phyloP scores from a whole-genome alignment of 30 jellyfish, hydroid and myxozoan genomes.

The Catostylus mosaicus region DNA sequence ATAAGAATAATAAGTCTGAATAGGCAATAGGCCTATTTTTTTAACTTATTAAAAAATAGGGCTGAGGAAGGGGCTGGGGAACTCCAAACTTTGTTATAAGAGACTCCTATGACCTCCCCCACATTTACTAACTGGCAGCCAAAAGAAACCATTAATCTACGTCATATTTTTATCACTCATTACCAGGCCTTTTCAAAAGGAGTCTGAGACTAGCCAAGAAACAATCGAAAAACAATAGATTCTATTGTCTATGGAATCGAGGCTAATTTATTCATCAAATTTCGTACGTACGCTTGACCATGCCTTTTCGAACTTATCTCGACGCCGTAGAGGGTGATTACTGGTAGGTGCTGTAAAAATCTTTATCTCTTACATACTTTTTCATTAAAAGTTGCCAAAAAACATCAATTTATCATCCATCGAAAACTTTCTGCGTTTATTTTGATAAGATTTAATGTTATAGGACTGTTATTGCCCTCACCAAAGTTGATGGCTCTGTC shows the following conservation, averaged over 20 bases:
- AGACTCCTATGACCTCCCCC: too few species aligned
- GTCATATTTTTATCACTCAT: neutral
- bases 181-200: constrained; percentile 24
- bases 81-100: too few species aligned
- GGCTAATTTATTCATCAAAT: constrained; percentile 59
- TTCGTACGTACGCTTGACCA: constrained; percentile 44
- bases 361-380: neutral
- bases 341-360: constrained; percentile 31
- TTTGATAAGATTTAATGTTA: too few species aligned
- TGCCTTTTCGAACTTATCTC: constrained; percentile 70
- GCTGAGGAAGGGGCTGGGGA: too few species aligned
- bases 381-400: neutral
- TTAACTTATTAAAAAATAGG: too few species aligned
- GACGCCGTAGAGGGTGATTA: constrained; percentile 40
- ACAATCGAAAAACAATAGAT: constrained; percentile 11
- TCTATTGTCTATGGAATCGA: constrained; percentile 41
- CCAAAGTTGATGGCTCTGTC: too few species aligned
- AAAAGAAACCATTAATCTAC: neutral
- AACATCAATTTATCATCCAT: too few species aligned
- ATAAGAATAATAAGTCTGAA: too few species aligned
- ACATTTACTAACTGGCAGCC: too few species aligned
- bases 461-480: too few species aligned
- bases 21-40: too few species aligned
- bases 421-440: too few species aligned
- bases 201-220: constrained; percentile 29